Evolutionary conservation across 2,797 vertebrate species (phyloP), one percentile per base, ranked within the genome.

Genomic region (Macropodus opercularis): DNA sequence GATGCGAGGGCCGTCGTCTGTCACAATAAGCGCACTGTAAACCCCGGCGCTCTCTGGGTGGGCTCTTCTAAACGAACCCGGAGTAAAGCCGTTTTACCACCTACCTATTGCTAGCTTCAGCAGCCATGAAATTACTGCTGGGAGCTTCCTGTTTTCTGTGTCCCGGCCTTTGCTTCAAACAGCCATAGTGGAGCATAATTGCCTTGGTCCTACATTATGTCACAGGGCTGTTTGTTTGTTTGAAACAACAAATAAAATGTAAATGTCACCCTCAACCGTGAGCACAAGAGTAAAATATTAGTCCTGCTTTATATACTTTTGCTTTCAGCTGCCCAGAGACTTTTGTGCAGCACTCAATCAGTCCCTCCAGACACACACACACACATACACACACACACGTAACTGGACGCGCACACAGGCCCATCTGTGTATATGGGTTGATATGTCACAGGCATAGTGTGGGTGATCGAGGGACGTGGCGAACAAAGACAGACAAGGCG

Each of bases 121-220:
- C 82, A 80, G 83, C 87, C 91, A 90, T 91, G 87, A 91, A 89
- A 92, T 91, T 91, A 88, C 90, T 81, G 87, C 90, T 84, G 74
- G 70, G 64, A 90, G 86, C 77, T 55, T 68, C 69, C 38, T 64
- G 26, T 60, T 73, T 36, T 77, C 73, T 80, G 83, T 63, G 70
- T 66, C 63, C 81, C 69, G 74, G 78, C 76, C 84, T 86, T 85
- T 89, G 72, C 82, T 87, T 68, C 42, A 27, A 87, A 78, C 74
- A 54, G 63, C 67, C 58, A 55, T 48, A 49, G 53, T 51, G 56
- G 54, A 76, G 59, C 58, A 67, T 71, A 83, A 82, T 84, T 85
- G 73, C 76, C 88, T 77, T 78, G 78, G 83, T 86, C 77, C 84
- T 79, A 59, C 66, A 56, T 46, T 55, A 72, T 78, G 71, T 83